phyloP scores from a whole-genome alignment of 2,888 invertebrate genomes.

The Drosophila pegasa region DNA sequence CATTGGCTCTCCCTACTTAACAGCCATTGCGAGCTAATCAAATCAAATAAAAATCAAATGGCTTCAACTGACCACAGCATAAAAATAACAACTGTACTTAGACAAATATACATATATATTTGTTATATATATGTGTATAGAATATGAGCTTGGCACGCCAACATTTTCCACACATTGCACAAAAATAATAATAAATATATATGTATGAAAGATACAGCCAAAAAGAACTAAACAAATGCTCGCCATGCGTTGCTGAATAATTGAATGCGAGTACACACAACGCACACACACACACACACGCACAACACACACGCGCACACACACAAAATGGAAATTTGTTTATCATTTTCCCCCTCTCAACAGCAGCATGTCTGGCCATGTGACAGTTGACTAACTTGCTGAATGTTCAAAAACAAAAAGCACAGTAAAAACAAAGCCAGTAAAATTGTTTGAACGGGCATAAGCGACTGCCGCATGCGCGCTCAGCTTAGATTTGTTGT shows the following conservation, averaged over 20 bases:
- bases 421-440: conserved; percentile 26
- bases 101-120: neutral
- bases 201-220: conserved; percentile 12
- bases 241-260: conserved; percentile 56
- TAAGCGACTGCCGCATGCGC: conserved; percentile 6
- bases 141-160: conserved; percentile 64
- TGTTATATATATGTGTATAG: conserved; percentile 1
- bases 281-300: conserved; percentile 12
- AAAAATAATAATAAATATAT: conserved; percentile 63
- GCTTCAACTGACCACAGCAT: conserved; percentile 38
- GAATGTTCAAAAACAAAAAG: conserved; percentile 38
- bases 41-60: conserved; percentile 53
- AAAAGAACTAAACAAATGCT: conserved; percentile 68
- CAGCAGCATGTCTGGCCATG: conserved; percentile 45
- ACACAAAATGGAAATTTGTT: conserved; percentile 67
- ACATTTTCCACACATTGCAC: conserved; percentile 79
- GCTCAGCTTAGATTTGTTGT: neutral
- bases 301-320: neutral
- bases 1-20: conserved; percentile 27
- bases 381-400: conserved; percentile 80
- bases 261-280: conserved; percentile 55
- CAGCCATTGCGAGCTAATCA: conserved; percentile 39
- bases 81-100: conserved; percentile 15
- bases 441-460: neutral
- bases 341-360: conserved; percentile 52